phyloP scores from a whole-genome alignment of 2,113 vertebrate genomes.

The Hirundichthys speculiger region DNA sequence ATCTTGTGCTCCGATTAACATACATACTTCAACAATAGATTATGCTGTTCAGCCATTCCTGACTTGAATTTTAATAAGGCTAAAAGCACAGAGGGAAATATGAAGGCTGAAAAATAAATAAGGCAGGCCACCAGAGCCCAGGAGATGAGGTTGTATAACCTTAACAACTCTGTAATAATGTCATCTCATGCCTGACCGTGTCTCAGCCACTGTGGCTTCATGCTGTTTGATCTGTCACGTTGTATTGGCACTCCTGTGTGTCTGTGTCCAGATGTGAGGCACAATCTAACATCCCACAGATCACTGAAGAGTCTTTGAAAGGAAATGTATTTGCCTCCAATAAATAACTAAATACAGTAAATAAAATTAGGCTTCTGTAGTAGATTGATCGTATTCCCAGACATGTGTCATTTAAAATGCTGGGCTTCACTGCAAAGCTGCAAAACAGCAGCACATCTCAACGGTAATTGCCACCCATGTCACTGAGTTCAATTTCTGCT shows the following conservation, averaged over 20 bases:
- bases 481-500: conserved; percentile 22
- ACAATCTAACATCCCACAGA: neutral
- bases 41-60: conserved; percentile 11
- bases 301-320: neutral
- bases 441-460: conserved; percentile 31
- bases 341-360: neutral
- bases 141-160: neutral
- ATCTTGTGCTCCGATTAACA: conserved; percentile 34
- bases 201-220: conserved; percentile 1
- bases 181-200: conserved; percentile 19
- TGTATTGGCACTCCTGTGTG: neutral
- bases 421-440: neutral
- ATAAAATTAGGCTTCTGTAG: neutral
- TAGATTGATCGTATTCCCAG: neutral
- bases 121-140: neutral
- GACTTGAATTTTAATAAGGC: conserved; percentile 42
- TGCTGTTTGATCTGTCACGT: conserved; percentile 2
- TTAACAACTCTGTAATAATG: conserved; percentile 18
- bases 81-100: neutral
- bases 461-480: conserved; percentile 18
- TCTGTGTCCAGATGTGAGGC: neutral
- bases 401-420: accelerated
- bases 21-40: neutral
- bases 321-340: neutral
- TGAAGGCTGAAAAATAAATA: neutral